Base-by-base conservation (phyloP, 2,797 vertebrate species). In the Notolabrus celidotus region DNA sequence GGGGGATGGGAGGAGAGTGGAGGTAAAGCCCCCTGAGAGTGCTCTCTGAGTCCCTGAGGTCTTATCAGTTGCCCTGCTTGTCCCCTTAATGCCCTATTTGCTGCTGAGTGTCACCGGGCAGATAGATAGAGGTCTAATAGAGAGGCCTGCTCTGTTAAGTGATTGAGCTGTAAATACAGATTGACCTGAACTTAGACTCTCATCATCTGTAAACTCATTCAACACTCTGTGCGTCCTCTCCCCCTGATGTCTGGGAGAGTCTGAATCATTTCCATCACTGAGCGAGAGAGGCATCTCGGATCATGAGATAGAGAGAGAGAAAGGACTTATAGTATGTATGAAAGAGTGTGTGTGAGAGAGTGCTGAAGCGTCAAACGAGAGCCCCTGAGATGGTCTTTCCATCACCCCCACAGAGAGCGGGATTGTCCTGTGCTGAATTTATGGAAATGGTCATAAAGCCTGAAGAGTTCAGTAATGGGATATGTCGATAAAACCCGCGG, bases 181-280 rank as follows among this genome's bases (percentile, higher is more conserved):
- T 87, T 95, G 92, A 97, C 96, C 95, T 94, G 93, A 93, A 95
- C 87, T 95, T 67, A 82, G 76, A 83, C 87, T 88, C 89, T 80
- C 87, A 88, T 92, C 89, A 87, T 92, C 84, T 86, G 83, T 82
- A 83, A 89, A 91, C 83, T 90, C 89, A 92, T 90, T 86, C 86
- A 89, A 74, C 82, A 87, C 83, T 71, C 79, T 62, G 78, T 41
- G 50, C 67, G 65, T 82, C 85, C 84, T 85, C 74, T 82, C 69
- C 41, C n/a, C 67, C 66, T 80, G 73, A 86, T 63, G 56, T 76
- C 61, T 69, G 79, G 64, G 60, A 46, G 64, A 54, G 71, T 77
- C 60, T 62, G 74, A 88, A 86, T 74, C 74, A 80, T 78, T 68
- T 77, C 71, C 76, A 86, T 86, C 77, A 71, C 59, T 34, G 62